Conservation (phyloP, 2,888 invertebrate genomes). For the Muscina levida region DNA sequence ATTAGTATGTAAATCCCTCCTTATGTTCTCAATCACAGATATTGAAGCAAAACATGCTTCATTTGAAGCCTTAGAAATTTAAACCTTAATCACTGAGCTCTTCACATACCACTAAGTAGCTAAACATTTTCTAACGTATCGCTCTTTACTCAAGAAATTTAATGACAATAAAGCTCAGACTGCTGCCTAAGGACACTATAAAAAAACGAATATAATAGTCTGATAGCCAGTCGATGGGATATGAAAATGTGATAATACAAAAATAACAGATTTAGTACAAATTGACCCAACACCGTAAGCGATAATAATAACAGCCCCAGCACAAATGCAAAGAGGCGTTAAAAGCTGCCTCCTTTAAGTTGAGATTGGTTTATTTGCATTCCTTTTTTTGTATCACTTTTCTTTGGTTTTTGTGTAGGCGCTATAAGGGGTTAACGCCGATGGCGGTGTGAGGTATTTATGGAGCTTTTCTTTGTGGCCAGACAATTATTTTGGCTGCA, state of each 20-base stretch:
- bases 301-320: neutral
- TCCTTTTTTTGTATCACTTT: neutral
- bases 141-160: neutral
- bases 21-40: too few relatives aligned
- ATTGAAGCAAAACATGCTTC: too few relatives aligned
- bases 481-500: neutral
- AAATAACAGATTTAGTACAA: slow-evolving; percentile 6
- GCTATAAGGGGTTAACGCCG: slow-evolving; percentile 18
- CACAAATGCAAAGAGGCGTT: slow-evolving; percentile 8
- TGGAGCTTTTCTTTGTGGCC: slow-evolving; percentile 22
- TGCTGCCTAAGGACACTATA: too few relatives aligned
- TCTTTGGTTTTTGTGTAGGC: neutral
- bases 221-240: neutral
- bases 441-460: slow-evolving; percentile 21
- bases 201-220: neutral
- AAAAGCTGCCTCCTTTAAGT: neutral
- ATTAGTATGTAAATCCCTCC: too few relatives aligned
- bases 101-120: neutral
- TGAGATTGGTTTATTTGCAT: slow-evolving; percentile 10
- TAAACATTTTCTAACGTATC: slow-evolving; percentile 3
- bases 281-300: neutral
- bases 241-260: neutral
- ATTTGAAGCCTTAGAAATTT: too few relatives aligned
- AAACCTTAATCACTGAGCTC: too few relatives aligned
- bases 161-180: too few relatives aligned